A percentile compares a stretch with the other conserved stretches of the same genome.
phyloP scores from a whole-genome alignment of 2,888 invertebrate species.

The Drosophila meridionalis region DNA sequence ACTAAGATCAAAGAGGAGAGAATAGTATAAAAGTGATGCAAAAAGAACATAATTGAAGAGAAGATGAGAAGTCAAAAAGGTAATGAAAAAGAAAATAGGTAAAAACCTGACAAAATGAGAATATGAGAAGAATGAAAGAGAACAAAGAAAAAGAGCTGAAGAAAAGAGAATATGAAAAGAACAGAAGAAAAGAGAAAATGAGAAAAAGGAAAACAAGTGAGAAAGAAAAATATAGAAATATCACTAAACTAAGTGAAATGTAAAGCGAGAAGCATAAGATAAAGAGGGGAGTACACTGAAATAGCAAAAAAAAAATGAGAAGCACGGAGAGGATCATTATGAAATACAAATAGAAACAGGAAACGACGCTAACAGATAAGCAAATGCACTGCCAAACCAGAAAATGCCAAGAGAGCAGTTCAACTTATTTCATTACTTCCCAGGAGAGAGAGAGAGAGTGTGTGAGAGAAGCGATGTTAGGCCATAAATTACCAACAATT shows the following conservation, averaged over 20 bases:
- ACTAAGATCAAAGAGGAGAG: neutral
- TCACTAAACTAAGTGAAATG: neutral
- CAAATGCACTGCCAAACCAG: neutral
- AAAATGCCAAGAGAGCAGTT: neutral
- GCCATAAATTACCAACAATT: neutral
- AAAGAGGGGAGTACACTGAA: neutral
- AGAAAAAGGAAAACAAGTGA: neutral
- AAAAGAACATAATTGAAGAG: too few species aligned
- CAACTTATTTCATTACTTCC: neutral
- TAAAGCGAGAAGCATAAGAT: neutral
- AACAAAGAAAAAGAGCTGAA: too few species aligned
- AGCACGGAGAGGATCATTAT: neutral
- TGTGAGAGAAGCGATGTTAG: neutral
- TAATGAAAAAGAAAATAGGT: too few species aligned
- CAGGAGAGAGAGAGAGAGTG: neutral
- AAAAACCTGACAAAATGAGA: too few species aligned
- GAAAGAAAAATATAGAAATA: neutral
- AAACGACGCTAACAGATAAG: neutral
- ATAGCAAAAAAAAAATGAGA: neutral
- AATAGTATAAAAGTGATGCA: too few species aligned
- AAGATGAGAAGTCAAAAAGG: too few species aligned
- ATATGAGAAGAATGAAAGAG: too few species aligned
- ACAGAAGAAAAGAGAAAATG: neutral
- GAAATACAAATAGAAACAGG: neutral
- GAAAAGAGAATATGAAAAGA: too few species aligned